phyloP scores from a whole-genome alignment of 2,888 invertebrate species.

The Folsomia candida region DNA sequence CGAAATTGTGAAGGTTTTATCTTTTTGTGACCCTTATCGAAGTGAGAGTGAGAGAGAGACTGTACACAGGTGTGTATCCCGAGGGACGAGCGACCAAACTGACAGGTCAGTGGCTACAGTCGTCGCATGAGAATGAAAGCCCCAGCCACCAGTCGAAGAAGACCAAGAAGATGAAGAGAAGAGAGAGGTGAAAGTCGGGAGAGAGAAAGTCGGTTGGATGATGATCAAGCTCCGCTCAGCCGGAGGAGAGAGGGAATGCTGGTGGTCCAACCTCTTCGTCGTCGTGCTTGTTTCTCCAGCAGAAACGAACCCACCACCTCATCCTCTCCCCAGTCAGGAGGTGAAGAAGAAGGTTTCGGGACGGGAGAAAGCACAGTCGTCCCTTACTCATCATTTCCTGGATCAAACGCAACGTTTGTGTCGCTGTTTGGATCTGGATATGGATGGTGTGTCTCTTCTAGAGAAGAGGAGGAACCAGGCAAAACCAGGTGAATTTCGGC shows the following conservation, averaged over 20 bases:
- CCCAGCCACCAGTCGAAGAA: background rate
- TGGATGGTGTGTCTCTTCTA: too few species aligned
- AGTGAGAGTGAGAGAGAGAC: too few species aligned
- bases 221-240: background rate
- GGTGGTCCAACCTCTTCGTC: too few species aligned
- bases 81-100: conserved; percentile 45
- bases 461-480: conserved; percentile 34
- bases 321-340: background rate
- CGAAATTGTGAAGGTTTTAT: too few species aligned
- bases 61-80: conserved; percentile 42
- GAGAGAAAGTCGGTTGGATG: background rate
- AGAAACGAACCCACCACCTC: background rate
- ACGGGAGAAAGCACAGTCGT: conserved; percentile 7
- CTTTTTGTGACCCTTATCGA: too few species aligned
- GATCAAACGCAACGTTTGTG: conserved; percentile 45
- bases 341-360: background rate
- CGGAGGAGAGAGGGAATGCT: too few species aligned
- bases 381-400: conserved; percentile 50
- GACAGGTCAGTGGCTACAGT: conserved; percentile 44
- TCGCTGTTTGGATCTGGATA: too few species aligned
- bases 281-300: too few species aligned
- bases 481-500: conserved; percentile 43
- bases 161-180: background rate
- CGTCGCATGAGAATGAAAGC: conserved; percentile 1
- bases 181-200: background rate